These are phyloP conservation scores for Dendrolimus houi DNA, from an alignment of 2,888 invertebrate genomes.

Conservation along the genomic window DNA sequence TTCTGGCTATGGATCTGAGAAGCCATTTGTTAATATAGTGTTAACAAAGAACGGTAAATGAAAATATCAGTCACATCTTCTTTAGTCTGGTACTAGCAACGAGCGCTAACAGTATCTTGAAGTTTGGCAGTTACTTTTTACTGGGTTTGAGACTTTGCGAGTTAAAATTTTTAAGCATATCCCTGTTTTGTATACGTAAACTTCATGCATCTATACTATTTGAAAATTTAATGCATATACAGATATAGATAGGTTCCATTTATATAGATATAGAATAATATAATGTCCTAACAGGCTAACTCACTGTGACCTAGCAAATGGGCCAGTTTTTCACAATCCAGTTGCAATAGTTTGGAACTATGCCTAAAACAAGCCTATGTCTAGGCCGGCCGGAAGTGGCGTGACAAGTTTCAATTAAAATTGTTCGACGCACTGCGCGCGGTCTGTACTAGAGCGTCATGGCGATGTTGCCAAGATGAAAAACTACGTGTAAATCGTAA, in stretches of 20 bases:
- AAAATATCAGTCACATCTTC: too few relatives aligned
- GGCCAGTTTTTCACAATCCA: background rate
- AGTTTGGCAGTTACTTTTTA: background rate
- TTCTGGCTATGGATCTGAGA: too few relatives aligned
- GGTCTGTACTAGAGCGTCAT: conserved; percentile 11
- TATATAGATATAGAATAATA: background rate
- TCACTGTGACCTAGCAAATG: background rate
- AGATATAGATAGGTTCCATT: background rate
- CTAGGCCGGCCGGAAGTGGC: conserved; percentile 14
- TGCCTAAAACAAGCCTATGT: conserved; percentile 2
- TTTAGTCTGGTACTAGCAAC: too few relatives aligned
- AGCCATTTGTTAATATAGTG: too few relatives aligned
- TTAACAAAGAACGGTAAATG: too few relatives aligned
- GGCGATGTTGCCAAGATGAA: background rate
- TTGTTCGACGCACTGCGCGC: conserved; percentile 25
- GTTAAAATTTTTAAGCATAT: background rate
- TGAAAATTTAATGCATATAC: too few relatives aligned
- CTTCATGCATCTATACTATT: background rate
- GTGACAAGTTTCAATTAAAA: conserved; percentile 41
- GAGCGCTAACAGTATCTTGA: background rate
- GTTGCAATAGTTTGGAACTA: background rate
- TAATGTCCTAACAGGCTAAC: background rate
- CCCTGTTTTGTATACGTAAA: background rate
- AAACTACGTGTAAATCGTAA: background rate
- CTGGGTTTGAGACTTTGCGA: background rate